These are phyloP conservation scores for Orcinus orca DNA, from an alignment of 2,113 vertebrate species.

Conservation along the genomic window DNA sequence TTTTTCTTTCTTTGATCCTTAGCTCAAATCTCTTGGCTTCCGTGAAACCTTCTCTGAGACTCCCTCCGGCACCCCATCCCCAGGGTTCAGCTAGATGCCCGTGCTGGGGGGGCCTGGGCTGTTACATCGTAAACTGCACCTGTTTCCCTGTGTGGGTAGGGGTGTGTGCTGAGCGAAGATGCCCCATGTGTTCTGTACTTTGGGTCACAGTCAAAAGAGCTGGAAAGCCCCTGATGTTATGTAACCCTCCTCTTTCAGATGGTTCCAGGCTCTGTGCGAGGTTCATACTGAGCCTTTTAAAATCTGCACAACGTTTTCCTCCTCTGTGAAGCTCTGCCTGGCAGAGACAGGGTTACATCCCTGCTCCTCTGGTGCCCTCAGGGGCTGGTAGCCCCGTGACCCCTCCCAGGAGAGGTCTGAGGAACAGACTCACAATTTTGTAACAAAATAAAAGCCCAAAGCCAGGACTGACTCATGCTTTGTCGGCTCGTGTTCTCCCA, in stretches of 20 bases:
- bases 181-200: neutral
- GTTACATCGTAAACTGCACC: neutral
- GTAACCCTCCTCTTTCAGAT: neutral
- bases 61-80: rapidly evolving
- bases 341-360: neutral
- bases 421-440: neutral
- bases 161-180: neutral
- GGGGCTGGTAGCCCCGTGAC: neutral
- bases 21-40: neutral
- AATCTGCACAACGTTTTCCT: neutral
- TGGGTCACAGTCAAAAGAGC: neutral
- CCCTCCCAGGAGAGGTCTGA: neutral
- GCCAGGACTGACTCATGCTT: neutral
- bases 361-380: neutral
- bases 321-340: neutral
- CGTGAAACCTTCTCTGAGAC: neutral
- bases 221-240: neutral
- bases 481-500: neutral
- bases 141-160: neutral
- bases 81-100: neutral
- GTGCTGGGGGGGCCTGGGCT: neutral
- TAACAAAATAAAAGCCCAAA: neutral
- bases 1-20: neutral
- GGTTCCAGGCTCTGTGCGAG: neutral
- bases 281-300: neutral